Percentiles rank a stretch among this genome's conserved stretches.
phyloP scores from a whole-genome alignment of 2,888 invertebrate genomes.

The Hanleya hanleyi region DNA sequence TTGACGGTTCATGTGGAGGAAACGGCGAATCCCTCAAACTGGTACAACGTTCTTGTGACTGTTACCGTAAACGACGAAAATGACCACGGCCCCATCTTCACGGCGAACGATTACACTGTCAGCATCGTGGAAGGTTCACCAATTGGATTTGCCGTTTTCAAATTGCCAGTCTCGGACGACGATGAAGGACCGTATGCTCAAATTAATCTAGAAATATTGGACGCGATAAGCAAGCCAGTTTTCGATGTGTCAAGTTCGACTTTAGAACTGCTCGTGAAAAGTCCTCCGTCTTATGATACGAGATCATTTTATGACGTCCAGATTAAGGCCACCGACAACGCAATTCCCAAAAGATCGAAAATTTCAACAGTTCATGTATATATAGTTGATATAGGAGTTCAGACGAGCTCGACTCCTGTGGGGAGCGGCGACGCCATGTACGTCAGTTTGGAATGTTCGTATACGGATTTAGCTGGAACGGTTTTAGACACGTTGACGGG shows the following conservation, averaged over 20 bases:
- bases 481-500: not conserved
- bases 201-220: not conserved
- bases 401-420: not conserved
- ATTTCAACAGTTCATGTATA: not conserved
- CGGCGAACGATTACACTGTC: not conserved
- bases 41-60: not conserved
- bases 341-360: not conserved
- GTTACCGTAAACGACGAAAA: slow-evolving; percentile 11
- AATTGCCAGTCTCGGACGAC: not conserved
- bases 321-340: not conserved
- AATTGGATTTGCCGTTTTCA: not conserved
- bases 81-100: slow-evolving; percentile 7
- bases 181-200: slow-evolving; percentile 3
- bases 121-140: not conserved
- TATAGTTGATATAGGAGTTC: not conserved
- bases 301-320: not conserved
- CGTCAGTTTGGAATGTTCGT: not conserved
- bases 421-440: not conserved
- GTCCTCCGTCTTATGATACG: not conserved
- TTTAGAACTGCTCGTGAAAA: not conserved
- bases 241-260: not conserved
- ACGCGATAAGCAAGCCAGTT: not conserved
- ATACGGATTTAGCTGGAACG: not conserved
- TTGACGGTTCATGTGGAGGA: not conserved
- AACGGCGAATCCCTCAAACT: not conserved